phyloP scores from a whole-genome alignment of 1,140 invertebrate genomes.

The Saccostrea echinata region DNA sequence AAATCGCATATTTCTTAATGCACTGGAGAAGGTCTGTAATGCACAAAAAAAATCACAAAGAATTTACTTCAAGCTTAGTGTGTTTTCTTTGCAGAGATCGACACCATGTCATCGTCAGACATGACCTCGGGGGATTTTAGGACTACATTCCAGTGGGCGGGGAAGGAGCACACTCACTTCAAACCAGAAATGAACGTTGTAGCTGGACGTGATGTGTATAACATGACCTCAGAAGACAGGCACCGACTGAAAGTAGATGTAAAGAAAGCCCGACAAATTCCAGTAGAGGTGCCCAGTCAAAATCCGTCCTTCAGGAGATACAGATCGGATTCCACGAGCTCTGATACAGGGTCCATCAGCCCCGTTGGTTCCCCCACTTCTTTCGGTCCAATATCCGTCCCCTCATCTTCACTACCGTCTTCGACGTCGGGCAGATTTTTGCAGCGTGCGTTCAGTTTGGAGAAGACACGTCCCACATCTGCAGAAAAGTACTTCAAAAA shows the following conservation, averaged over 20 bases:
- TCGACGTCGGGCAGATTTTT: neutral
- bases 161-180: slow-evolving; percentile 13
- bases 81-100: neutral
- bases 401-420: neutral
- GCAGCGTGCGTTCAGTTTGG: neutral
- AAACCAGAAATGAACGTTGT: slow-evolving; percentile 30
- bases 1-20: neutral
- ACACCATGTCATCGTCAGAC: slow-evolving; percentile 5
- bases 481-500: slow-evolving; percentile 29
- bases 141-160: neutral
- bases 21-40: neutral
- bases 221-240: neutral
- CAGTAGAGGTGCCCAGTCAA: neutral
- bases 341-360: neutral
- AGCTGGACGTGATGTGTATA: neutral
- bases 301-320: neutral
- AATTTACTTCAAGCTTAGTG: neutral
- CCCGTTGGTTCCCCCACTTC: neutral
- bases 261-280: neutral
- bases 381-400: neutral
- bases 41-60: neutral
- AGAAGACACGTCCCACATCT: slow-evolving; percentile 10
- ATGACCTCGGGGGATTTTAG: neutral
- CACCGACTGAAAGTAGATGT: neutral
- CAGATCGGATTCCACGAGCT: slow-evolving; percentile 5